Percentiles rank a stretch among this genome's conserved stretches.
Evolutionary conservation across 2,888 invertebrate species (phyloP).

Genomic region (Campoplex capitator): DNA sequence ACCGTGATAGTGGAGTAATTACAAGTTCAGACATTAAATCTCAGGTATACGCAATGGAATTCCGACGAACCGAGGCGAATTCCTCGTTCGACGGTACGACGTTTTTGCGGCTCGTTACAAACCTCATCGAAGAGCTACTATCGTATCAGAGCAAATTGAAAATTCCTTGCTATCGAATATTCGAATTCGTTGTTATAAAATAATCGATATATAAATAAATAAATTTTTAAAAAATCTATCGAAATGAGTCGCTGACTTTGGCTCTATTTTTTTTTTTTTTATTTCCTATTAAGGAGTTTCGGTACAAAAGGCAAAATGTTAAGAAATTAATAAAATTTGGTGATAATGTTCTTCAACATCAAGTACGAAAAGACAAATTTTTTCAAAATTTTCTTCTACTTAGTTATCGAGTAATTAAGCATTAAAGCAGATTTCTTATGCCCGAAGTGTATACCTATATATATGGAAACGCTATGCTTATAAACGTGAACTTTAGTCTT

Average conservation of each 20-base stretch:
- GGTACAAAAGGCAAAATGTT: no score
- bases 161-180: neutral
- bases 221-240: neutral
- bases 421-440: no score
- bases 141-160: neutral
- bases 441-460: no score
- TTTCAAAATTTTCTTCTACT: no score
- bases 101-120: neutral
- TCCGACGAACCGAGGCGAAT: constrained; percentile 51
- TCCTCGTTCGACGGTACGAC: constrained; percentile 12
- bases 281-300: no score
- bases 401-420: no score
- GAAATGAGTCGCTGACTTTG: neutral
- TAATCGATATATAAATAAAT: neutral
- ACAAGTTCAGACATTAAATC: constrained; percentile 38
- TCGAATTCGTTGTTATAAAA: neutral
- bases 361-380: no score
- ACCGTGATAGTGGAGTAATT: constrained; percentile 3
- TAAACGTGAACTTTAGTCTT: no score
- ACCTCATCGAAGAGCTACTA: constrained; percentile 3
- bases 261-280: no score
- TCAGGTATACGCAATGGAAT: constrained; percentile 36
- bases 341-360: no score
- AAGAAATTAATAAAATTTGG: no score
- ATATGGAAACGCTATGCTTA: no score